Base-by-base conservation (phyloP, 2,113 vertebrate species). In the Lasiurus borealis region DNA sequence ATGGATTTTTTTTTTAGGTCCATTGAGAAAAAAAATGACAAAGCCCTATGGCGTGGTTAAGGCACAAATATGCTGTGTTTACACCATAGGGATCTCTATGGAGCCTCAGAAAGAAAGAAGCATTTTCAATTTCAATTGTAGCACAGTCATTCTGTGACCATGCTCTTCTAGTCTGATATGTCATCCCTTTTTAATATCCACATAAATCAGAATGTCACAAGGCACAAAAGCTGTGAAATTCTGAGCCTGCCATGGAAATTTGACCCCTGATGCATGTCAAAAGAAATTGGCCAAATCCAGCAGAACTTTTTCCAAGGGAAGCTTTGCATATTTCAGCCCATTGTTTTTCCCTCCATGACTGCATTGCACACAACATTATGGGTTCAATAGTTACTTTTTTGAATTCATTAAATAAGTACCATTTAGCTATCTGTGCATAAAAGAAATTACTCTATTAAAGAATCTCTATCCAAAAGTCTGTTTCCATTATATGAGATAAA, bases 141-240 rank as follows among this genome's bases (percentile, higher is more conserved):
- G 36, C 23, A 69, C 12, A 50, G 8, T 82, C 54, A 62, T 54
- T 88, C 78, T 29, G 36, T 77, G 44, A 77, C 71, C 48, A 72
- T 4, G 52, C 52, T 52, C 4, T 86, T 88, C 31, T 7, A 15
- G 25, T 31, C 78, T 94, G 27, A 34, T 73, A 31, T 85, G 54
- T 88, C 25, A 0, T 31, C 78, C 44, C 64, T 95, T 94, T 94
- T 81, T 96, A 96, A 85, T 90, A 46, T 91, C 87, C 73, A 36
- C 10, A 50, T 69, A 97, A 97, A 97, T 95, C 81, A 77, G 64
- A 96, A 94, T 91, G 97, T 94, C 90, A 94, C 91, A 95, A 95
- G 54, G 21, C 77, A 90, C 48, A 92, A 36, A 66, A 93, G 68
- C 80, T 77, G 77, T 72, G 69, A 97, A 97, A 97, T 93, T 80